phyloP scores from a whole-genome alignment of 2,797 vertebrate species.

The Esox lucius region DNA sequence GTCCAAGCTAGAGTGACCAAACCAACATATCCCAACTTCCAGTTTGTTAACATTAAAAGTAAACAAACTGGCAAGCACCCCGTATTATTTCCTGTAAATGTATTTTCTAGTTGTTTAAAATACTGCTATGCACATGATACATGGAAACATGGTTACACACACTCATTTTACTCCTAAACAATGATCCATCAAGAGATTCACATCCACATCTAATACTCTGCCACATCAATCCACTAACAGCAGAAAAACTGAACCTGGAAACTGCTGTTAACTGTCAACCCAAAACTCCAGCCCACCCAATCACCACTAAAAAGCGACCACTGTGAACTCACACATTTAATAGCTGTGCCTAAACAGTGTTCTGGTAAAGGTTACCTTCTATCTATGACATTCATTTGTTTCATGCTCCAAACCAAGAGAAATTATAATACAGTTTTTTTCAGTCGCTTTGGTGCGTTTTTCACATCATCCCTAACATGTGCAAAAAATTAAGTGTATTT shows the following conservation, averaged over 20 bases:
- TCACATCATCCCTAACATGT: too few species aligned
- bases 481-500: too few species aligned
- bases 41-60: too few species aligned
- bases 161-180: conserved; percentile 69
- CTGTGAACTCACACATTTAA: conserved; percentile 70
- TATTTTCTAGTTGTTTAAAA: background rate
- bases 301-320: conserved; percentile 81
- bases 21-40: too few species aligned
- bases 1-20: too few species aligned
- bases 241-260: conserved; percentile 73
- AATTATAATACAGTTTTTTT: too few species aligned
- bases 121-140: background rate
- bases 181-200: conserved; percentile 73
- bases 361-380: conserved; percentile 58
- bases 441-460: too few species aligned
- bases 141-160: conserved; percentile 34
- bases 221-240: conserved; percentile 76
- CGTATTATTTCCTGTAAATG: too few species aligned
- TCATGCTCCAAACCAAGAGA: conserved; percentile 2
- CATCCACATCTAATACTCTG: conserved; percentile 76
- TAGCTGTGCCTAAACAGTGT: conserved; percentile 67
- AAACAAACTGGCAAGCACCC: too few species aligned
- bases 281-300: conserved; percentile 64
- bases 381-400: conserved; percentile 46
- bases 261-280: conserved; percentile 72